These are phyloP conservation scores for Pseudococcus viburni DNA, from an alignment of 2,888 invertebrate genomes.

Conservation along the genomic window DNA sequence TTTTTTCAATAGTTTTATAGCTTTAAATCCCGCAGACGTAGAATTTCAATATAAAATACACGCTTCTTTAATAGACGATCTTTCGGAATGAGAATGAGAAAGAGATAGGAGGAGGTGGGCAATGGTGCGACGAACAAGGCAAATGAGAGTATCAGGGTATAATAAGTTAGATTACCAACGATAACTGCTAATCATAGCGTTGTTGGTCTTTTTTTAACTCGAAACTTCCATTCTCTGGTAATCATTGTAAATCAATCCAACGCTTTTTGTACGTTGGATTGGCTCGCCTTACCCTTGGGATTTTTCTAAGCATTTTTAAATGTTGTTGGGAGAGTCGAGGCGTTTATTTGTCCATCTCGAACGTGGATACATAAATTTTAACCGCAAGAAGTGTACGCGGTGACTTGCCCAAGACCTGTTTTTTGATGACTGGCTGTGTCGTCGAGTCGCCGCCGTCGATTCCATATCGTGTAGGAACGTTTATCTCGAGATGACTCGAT, in stretches of 20 bases:
- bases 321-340: not conserved
- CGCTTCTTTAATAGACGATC: conserved; percentile 54
- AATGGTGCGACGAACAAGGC: not conserved
- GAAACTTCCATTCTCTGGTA: conserved; percentile 60
- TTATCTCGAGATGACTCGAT: conserved; percentile 2
- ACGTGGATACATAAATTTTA: not conserved
- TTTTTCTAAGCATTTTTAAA: not conserved
- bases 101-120: conserved; percentile 20
- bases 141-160: conserved; percentile 54
- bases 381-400: not conserved
- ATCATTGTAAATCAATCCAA: conserved; percentile 64
- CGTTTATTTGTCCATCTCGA: conserved; percentile 31
- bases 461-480: not conserved
- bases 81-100: conserved; percentile 35
- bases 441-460: not conserved
- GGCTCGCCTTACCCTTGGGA: not conserved
- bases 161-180: conserved; percentile 64
- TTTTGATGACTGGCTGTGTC: conserved; percentile 23
- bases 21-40: conserved; percentile 61
- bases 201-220: conserved; percentile 10
- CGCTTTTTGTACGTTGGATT: conserved; percentile 33
- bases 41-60: conserved; percentile 63
- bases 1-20: conserved; percentile 63
- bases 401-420: conserved; percentile 10
- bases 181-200: conserved; percentile 57